Conservation (phyloP, 2,113 vertebrate species). For the Sorex fumeus region DNA sequence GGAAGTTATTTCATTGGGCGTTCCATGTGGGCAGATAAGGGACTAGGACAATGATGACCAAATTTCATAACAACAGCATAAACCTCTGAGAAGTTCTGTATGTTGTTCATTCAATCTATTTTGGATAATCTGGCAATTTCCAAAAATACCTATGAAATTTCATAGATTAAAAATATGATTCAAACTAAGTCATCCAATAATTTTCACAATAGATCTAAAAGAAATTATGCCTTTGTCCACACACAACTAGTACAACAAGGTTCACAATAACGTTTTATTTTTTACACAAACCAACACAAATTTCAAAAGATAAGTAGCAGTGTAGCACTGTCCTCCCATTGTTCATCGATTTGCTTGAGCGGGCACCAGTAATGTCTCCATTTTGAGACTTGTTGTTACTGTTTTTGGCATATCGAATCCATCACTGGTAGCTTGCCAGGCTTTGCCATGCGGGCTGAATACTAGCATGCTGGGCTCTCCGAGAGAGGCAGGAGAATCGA, state of each 20-base stretch:
- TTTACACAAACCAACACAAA: background rate
- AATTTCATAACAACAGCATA: conserved; percentile 20
- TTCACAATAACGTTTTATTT: background rate
- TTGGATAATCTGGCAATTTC: background rate
- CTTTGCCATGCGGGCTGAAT: too few species aligned
- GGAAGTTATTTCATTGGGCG: background rate
- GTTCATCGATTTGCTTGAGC: too few species aligned
- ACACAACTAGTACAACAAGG: background rate
- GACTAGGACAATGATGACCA: background rate
- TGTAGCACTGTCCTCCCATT: too few species aligned
- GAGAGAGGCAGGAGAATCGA: too few species aligned
- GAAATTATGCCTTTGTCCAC: background rate
- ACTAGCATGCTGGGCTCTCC: too few species aligned
- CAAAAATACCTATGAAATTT: conserved; percentile 20
- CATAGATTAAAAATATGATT: conserved; percentile 38
- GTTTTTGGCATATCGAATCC: too few species aligned
- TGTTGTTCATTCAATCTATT: background rate
- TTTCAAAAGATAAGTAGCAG: background rate
- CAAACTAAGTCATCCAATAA: background rate
- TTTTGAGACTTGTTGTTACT: too few species aligned
- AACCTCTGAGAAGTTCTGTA: conserved; percentile 7
- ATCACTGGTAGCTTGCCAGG: too few species aligned
- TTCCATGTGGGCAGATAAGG: background rate
- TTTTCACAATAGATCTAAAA: background rate
- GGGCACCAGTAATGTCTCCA: too few species aligned